Evolutionary conservation across 1,140 invertebrate species (phyloP).

Genomic region (Drosophila prosaltans): DNA sequence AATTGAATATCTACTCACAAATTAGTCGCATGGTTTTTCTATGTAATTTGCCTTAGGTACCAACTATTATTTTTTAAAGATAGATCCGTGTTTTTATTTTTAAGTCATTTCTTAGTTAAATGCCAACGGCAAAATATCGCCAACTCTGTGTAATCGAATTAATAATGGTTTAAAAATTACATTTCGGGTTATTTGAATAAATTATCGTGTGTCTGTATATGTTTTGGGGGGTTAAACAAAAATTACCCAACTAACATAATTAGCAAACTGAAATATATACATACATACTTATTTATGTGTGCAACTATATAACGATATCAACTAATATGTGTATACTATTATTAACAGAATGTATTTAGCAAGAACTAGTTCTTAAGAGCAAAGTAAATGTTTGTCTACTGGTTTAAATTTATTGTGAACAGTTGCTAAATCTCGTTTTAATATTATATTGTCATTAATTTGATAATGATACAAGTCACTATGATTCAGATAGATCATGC

Average conservation of each 20-base stretch:
- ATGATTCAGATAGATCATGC: too few species aligned
- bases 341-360: background rate
- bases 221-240: constrained; percentile 1
- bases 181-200: constrained; percentile 70
- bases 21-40: background rate
- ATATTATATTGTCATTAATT: constrained; percentile 3
- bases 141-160: constrained; percentile 71
- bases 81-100: constrained; percentile 23
- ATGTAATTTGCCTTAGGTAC: background rate
- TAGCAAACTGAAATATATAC: background rate
- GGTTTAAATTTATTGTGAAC: constrained; percentile 2
- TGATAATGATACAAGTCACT: too few species aligned
- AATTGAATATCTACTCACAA: background rate
- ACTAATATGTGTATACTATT: background rate
- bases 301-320: too few species aligned
- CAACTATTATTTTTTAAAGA: background rate
- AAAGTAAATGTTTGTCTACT: background rate
- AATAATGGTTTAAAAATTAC: constrained; percentile 72
- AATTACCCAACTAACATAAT: constrained; percentile 1
- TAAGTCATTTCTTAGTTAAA: constrained; percentile 34
- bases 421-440: background rate
- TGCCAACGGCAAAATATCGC: constrained; percentile 33
- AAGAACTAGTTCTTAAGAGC: background rate
- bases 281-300: background rate
- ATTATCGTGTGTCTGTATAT: constrained; percentile 59